Conservation (phyloP, 2,113 vertebrate genomes). For the Labrus mixtus region DNA sequence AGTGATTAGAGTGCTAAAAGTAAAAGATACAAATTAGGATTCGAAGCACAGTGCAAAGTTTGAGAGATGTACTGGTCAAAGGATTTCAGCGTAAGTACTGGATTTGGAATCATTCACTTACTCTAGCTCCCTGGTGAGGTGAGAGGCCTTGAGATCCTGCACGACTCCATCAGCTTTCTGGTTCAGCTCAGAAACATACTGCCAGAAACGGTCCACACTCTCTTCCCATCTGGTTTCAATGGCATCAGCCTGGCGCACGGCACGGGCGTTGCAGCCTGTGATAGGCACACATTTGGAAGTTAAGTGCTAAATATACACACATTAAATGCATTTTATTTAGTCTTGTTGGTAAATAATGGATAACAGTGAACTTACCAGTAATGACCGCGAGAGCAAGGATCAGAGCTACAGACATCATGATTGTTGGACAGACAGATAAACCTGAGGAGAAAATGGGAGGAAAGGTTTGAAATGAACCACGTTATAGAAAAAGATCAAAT, state of each 20-base stretch:
- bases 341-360: neutral
- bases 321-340: neutral
- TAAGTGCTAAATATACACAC: neutral
- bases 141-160: slow-evolving; percentile 76
- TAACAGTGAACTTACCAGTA: slow-evolving; percentile 68
- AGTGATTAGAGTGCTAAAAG: slow-evolving; percentile 83
- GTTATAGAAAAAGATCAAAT: too few relatives aligned
- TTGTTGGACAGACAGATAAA: slow-evolving; percentile 72
- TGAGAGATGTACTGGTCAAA: too few relatives aligned
- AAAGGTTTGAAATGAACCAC: neutral
- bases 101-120: slow-evolving; percentile 68
- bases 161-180: slow-evolving; percentile 73
- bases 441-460: slow-evolving; percentile 41
- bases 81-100: too few relatives aligned
- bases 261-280: slow-evolving; percentile 83
- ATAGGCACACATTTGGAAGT: neutral
- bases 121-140: slow-evolving; percentile 85
- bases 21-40: neutral
- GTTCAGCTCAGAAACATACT: slow-evolving; percentile 74
- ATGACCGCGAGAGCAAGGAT: slow-evolving; percentile 81
- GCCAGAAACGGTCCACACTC: slow-evolving; percentile 81
- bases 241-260: slow-evolving; percentile 63
- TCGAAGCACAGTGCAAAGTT: neutral
- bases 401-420: slow-evolving; percentile 82
- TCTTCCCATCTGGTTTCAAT: slow-evolving; percentile 77